phyloP scores from a whole-genome alignment of 1,140 invertebrate genomes.

The Aphidius ervi region DNA sequence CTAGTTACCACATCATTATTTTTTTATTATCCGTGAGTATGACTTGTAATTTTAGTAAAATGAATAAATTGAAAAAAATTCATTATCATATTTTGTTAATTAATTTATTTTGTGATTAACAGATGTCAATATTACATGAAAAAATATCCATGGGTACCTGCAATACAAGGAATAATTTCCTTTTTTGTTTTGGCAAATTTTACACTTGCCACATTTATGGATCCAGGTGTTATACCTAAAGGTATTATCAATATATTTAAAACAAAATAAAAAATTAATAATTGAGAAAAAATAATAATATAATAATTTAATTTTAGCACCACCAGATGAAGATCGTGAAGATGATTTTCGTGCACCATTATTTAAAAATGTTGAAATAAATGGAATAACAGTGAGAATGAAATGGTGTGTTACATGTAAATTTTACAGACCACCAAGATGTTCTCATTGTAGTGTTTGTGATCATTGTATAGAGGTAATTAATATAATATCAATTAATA shows the following conservation, averaged over 20 bases:
- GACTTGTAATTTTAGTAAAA: background rate
- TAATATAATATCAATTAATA: background rate
- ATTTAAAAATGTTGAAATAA: slow-evolving; percentile 97
- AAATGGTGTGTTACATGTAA: slow-evolving; percentile 99
- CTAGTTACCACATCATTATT: slow-evolving; percentile 86
- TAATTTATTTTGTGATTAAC: slow-evolving; percentile 42
- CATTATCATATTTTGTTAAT: slow-evolving; percentile 17
- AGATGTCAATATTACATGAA: slow-evolving; percentile 84
- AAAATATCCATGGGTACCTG: slow-evolving; percentile 82
- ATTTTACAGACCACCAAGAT: slow-evolving; percentile 97
- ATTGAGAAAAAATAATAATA: background rate
- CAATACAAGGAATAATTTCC: slow-evolving; percentile 89
- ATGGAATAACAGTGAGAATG: slow-evolving; percentile 97
- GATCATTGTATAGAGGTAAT: slow-evolving; percentile 96
- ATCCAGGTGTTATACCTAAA: slow-evolving; percentile 98
- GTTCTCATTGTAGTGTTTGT: slow-evolving; percentile 98
- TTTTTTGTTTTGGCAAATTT: slow-evolving; percentile 98
- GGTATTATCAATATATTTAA: slow-evolving; percentile 57
- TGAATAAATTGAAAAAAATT: background rate
- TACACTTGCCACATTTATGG: slow-evolving; percentile 97
- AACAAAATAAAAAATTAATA: too few relatives aligned
- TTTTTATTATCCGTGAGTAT: slow-evolving; percentile 94
- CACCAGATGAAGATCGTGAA: slow-evolving; percentile 92
- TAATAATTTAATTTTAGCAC: slow-evolving; percentile 60
- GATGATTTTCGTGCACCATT: slow-evolving; percentile 96